Evolutionary conservation across 1,140 invertebrate genomes (phyloP), one percentile per base, ranked within the genome.

Genomic region (Drosophila pallidifrons): DNA sequence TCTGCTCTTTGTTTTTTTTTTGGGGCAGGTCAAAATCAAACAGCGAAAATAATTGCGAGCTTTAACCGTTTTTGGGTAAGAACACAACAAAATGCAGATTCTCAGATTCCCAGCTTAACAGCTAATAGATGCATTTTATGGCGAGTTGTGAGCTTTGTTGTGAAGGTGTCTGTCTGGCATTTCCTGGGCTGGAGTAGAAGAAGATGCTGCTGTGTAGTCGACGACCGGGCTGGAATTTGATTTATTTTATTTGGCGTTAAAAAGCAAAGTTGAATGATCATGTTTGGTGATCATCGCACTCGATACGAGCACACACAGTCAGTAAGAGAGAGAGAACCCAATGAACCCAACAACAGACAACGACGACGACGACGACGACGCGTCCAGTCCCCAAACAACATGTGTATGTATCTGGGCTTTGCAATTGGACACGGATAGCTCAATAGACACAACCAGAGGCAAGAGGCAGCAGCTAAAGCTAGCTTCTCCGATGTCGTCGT

Each of bases 211-310:
- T 47, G 7, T 49, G 47, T 79, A 80, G 85, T 89, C 83, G 81
- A 83, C 85, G 81, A 89, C 83, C 81, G 81, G 70, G 72, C 15
- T 81, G 85, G 85, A 88, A 88, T 88, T 88, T 88, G 85, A 88
- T 88, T 89, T 88, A 89, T 88, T 88, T 88, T 88, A 85, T 88
- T 88, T 88, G 85, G 85, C 85, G 85, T 88, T 88, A 88, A 88
- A 88, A 88, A 81, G 69, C 85, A 77, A 77, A 88, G 82, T 81
- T 86, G 82, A 86, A 86, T 77, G 80, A 86, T 86, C 82, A 86
- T 86, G 82, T 86, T 86, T 86, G 82, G 75, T 86, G 82, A 79
- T 81, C 76, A 85, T 88, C 85, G 88, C 82, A 57, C 81, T 81
- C 74, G 76, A 79, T 68, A 86, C 79, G 82, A 77, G 74, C 60